Evolutionary conservation across 2,797 vertebrate genomes (phyloP).

Genomic region (Siniperca undulata): DNA sequence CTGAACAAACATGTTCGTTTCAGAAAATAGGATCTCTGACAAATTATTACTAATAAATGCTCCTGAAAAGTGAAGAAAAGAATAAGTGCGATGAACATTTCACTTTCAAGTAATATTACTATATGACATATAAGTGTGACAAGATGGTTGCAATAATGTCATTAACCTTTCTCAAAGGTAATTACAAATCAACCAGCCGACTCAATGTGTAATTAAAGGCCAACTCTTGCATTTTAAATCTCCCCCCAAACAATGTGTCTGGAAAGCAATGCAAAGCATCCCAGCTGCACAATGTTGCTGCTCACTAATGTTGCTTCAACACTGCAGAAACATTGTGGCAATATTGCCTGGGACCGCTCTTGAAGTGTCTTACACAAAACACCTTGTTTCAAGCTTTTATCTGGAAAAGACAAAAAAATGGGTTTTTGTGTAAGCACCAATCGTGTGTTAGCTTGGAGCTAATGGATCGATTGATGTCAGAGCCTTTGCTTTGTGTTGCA

Average conservation of each 20-base stretch:
- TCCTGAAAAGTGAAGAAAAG: conserved; percentile 33
- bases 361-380: conserved; percentile 82
- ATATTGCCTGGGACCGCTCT: conserved; percentile 68
- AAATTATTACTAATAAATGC: conserved; percentile 39
- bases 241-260: conserved; percentile 82
- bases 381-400: conserved; percentile 78
- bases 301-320: conserved; percentile 83
- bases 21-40: conserved; percentile 13
- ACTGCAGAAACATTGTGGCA: conserved; percentile 83
- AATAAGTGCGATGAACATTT: conserved; percentile 49
- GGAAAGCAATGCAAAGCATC: conserved; percentile 89
- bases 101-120: conserved; percentile 49
- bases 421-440: conserved; percentile 86
- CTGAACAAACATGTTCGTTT: conserved; percentile 19
- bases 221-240: conserved; percentile 81
- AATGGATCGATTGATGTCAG: conserved; percentile 77
- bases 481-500: conserved; percentile 82
- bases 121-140: conserved; percentile 64
- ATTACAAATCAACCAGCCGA: conserved; percentile 74
- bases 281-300: conserved; percentile 73
- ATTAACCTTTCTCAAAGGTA: conserved; percentile 79
- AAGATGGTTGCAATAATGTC: conserved; percentile 75
- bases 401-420: conserved; percentile 64
- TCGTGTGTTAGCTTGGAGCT: conserved; percentile 77
- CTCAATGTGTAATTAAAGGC: conserved; percentile 76